Base-by-base conservation (phyloP, 2,113 vertebrate species). In the Athene cunicularia region DNA sequence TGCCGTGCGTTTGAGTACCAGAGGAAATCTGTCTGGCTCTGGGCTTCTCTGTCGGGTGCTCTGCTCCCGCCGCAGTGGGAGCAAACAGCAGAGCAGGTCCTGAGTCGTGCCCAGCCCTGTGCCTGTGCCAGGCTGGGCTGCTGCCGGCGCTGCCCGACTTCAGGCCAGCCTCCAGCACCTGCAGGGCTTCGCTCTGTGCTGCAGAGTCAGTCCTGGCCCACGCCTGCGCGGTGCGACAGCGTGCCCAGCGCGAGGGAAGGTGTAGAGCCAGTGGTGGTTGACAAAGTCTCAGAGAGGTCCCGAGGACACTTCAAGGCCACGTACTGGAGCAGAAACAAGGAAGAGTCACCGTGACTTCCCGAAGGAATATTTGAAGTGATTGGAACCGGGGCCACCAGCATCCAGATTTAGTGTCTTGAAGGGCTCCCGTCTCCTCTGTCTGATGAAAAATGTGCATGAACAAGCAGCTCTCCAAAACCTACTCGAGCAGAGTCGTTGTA, bases 21-120 rank as follows among this genome's bases (percentile, higher is more conserved):
- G 4, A 7, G 58, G 86, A 55, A 24, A 17, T 7, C 9, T 39
- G 0, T 16, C 52, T 50, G 0, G 15, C 52, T 32, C 28, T 50
- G 5, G 8, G 21, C 18, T 2, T 1, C 8, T 11, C 30, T 64
- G 41, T 16, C 9, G 18, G 22, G 2, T 3, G 60, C 45, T 3
- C 35, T 12, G 1, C 35, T 11, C 7, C 0, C 14, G 59, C 55
- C 47, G 1, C 12, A 1, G 55, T 8, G 55, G 1, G 3, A 1
- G 4, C 53, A 4, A 6, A 9, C 4, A 24, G 49, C 3, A 4
- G 39, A 39, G 64, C 37, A 12, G 3, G 13, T 3, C 0, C 5
- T 8, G 23, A 7, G n/a, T 3, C 3, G 3, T 23, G 52, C 7
- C 0, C 8, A 8, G 74, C 10, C 1, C 64, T 4, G 47, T 26